Conservation (phyloP, 2,113 vertebrate genomes). For the Salvelinus alpinus region DNA sequence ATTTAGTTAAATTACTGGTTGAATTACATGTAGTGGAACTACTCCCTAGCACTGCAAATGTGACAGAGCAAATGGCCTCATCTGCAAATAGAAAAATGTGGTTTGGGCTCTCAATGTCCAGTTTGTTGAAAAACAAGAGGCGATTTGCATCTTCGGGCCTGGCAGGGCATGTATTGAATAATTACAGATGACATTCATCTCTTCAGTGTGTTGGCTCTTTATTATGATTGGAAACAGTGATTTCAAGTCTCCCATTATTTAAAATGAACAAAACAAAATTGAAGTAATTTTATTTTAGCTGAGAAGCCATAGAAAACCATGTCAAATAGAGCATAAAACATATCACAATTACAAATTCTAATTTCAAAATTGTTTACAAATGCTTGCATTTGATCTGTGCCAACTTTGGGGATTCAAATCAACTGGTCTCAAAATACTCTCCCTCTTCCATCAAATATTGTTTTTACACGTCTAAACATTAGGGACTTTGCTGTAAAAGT, state of each 20-base stretch:
- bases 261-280: not conserved
- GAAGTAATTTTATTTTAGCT: not conserved
- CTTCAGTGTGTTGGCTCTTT: slow-evolving; percentile 26
- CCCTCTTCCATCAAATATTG: not conserved
- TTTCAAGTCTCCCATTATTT: not conserved
- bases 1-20: no score
- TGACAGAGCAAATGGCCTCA: no score
- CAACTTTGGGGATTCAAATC: not conserved
- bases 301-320: not conserved
- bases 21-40: no score
- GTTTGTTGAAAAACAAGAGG: not conserved
- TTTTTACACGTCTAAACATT: not conserved
- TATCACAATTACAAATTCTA: not conserved
- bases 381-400: not conserved
- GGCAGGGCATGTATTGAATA: not conserved
- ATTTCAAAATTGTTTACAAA: no score
- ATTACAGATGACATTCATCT: not conserved
- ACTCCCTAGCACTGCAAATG: no score
- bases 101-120: not conserved
- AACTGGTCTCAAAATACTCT: not conserved
- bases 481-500: not conserved
- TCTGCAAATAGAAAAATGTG: no score
- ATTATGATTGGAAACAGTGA: slow-evolving; percentile 44
- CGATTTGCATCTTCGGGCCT: not conserved
- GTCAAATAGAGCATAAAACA: no score